phyloP scores from a whole-genome alignment of 2,113 vertebrate genomes.

The Eudyptes chrysolophus region DNA sequence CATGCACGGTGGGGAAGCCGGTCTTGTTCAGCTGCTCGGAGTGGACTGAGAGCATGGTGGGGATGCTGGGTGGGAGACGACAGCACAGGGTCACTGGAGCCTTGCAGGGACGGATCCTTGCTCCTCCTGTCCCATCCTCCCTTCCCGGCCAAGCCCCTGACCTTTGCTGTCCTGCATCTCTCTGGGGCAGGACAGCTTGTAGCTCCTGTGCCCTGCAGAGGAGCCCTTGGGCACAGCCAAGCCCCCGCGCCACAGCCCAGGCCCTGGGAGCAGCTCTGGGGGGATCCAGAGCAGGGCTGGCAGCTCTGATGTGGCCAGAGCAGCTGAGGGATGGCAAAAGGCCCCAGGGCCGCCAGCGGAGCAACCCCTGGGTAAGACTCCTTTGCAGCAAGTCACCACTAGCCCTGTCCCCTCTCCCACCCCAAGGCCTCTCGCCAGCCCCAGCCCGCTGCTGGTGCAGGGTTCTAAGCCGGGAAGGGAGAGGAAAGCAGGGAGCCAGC shows the following conservation, averaged over 20 bases:
- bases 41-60: conserved; percentile 86
- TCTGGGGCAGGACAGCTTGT: fast-evolving
- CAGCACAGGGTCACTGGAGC: neutral
- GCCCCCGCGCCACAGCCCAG: fast-evolving
- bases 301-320: neutral
- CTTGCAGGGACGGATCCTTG: neutral
- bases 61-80: conserved; percentile 77
- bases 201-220: neutral
- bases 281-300: neutral
- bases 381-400: neutral
- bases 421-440: too few species aligned
- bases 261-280: neutral
- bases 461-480: neutral
- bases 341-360: neutral
- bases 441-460: neutral
- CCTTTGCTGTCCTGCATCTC: neutral
- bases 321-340: neutral
- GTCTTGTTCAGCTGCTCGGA: conserved; percentile 81
- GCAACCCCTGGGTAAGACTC: neutral
- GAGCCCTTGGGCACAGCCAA: neutral
- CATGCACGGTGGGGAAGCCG: conserved; percentile 91
- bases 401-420: neutral
- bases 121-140: neutral
- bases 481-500: neutral
- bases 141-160: neutral